Evolutionary conservation across 2,797 vertebrate genomes (phyloP), one percentile per base, ranked within the genome.

Genomic region (Eidolon dupreanum): DNA sequence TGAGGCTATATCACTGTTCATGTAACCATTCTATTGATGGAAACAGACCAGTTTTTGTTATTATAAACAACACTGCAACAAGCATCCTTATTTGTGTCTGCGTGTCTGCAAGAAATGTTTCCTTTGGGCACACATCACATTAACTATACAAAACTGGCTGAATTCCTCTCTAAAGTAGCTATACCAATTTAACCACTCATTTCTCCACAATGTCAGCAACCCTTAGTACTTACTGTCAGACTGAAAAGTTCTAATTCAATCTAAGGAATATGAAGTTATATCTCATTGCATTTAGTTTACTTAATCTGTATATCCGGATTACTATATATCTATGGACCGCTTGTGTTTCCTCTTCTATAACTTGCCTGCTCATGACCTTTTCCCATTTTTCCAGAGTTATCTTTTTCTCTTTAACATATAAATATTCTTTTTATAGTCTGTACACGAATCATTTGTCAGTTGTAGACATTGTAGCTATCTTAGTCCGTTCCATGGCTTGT

Each of bases 1-100:
- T 33, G 41, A 5, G 51, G 11, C 28, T 22, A 6, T 1, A 13
- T 2, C 31, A 0, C 2, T 1, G 33, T 43, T 63, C 70, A 15
- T n/a, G 24, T 8, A 57, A 38, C 36, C 13, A 12, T 16, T 22
- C 33, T 24, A 8, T 10, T 17, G 36, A 38, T 8, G 28, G 46
- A 12, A 11, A 24, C 0, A 2, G 61, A 28, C 68, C n/a, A 2
- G 16, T 11, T 49, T 38, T 46, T 33, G 17, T 20, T 9, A 28
- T 38, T 53, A 20, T 10, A 79, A 84, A 59, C 41, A 51, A 8
- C 20, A 24, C 6, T 10, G 12, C 20, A 2, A 4, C 8, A 28
- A 22, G 20, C 38, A 17, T 28, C 51, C 10, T 28, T 51, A 4
- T 43, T 17, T 49, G 36, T 53, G 46, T 74, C 22, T 68, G 31